phyloP scores from a whole-genome alignment of 2,888 invertebrate genomes.

The Apomyelois bistriatella region DNA sequence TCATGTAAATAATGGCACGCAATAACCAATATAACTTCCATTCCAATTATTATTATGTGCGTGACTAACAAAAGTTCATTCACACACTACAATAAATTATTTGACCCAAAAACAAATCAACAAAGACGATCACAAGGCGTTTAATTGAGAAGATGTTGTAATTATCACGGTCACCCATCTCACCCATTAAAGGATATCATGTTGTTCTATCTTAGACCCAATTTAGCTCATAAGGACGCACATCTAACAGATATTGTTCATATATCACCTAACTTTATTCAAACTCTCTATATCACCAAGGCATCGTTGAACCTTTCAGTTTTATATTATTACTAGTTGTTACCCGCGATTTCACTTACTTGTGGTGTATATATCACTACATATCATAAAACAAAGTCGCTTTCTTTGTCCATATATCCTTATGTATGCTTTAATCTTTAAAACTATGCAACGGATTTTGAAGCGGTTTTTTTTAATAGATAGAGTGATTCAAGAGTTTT shows the following conservation, averaged over 20 bases:
- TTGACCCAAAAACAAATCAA: slow-evolving; percentile 45
- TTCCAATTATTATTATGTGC: slow-evolving; percentile 20
- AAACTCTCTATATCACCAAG: neutral
- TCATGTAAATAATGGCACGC: slow-evolving; percentile 4
- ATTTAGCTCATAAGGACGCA: slow-evolving; percentile 44
- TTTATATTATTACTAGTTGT: too few species aligned
- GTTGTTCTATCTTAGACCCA: slow-evolving; percentile 36
- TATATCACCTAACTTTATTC: neutral
- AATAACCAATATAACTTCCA: slow-evolving; percentile 8
- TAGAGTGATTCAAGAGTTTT: too few species aligned
- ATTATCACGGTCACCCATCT: slow-evolving; percentile 54
- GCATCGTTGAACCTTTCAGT: neutral
- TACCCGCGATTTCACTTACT: too few species aligned
- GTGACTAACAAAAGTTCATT: slow-evolving; percentile 28
- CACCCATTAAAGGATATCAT: slow-evolving; percentile 46
- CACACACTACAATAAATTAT: slow-evolving; percentile 38
- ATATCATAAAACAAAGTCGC: too few species aligned
- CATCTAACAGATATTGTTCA: neutral
- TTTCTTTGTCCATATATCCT: too few species aligned
- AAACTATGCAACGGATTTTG: too few species aligned
- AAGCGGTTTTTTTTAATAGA: too few species aligned
- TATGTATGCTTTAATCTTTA: too few species aligned
- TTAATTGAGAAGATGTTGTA: slow-evolving; percentile 39
- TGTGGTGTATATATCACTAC: too few species aligned
- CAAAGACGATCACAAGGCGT: slow-evolving; percentile 24